A percentile compares a stretch with the other conserved stretches of the same genome.
Conservation (phyloP, 2,113 vertebrate species). For the Siniperca chuatsi region DNA sequence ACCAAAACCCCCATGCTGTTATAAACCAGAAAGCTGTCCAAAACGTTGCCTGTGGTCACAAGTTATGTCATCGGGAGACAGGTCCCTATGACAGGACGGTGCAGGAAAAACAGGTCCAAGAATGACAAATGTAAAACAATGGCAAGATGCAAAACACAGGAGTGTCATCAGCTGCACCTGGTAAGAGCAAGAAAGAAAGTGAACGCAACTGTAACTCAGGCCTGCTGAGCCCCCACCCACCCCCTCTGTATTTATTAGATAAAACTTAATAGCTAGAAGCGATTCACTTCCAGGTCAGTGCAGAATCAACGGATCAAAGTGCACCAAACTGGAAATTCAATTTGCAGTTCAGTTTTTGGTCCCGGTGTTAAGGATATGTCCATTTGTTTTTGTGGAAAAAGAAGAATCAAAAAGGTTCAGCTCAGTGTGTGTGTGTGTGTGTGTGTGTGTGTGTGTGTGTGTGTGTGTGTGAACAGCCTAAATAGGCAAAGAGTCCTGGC, state of each 20-base stretch:
- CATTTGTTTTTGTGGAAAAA: slow-evolving; percentile 36
- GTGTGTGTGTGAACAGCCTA: slow-evolving; percentile 52
- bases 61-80: not conserved
- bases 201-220: slow-evolving; percentile 11
- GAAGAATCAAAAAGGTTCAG: slow-evolving; percentile 31
- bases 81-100: not conserved
- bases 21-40: slow-evolving; percentile 8
- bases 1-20: slow-evolving; percentile 52
- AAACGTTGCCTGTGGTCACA: slow-evolving; percentile 4
- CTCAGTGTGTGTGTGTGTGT: slow-evolving; percentile 6
- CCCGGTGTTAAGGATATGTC: slow-evolving; percentile 50
- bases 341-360: slow-evolving; percentile 24
- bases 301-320: slow-evolving; percentile 42
- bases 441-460: slow-evolving; percentile 7
- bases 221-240: slow-evolving; percentile 12
- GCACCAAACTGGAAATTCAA: slow-evolving; percentile 35
- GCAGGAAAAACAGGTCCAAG: slow-evolving; percentile 38
- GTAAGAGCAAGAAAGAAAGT: not conserved
- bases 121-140: slow-evolving; percentile 46
- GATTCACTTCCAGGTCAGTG: slow-evolving; percentile 42
- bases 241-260: slow-evolving; percentile 15
- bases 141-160: slow-evolving; percentile 57
- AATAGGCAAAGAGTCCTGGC: slow-evolving; percentile 66
- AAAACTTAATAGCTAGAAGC: slow-evolving; percentile 13
- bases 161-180: slow-evolving; percentile 33